These are phyloP conservation scores for Sinocyclocheilus anophthalmus DNA, from an alignment of 2,113 vertebrate species.

Conservation along the genomic window DNA sequence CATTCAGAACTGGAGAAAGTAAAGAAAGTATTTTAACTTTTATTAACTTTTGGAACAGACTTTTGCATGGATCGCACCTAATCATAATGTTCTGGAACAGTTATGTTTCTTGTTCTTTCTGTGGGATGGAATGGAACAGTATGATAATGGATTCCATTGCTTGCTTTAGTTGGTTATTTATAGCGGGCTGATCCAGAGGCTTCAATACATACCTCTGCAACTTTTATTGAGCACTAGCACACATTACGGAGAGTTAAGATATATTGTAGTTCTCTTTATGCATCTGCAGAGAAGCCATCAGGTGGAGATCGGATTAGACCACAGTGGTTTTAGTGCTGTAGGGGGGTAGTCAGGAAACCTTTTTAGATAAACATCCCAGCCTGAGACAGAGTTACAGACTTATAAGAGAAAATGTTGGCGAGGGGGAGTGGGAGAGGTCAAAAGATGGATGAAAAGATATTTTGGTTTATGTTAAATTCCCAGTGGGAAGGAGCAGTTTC, in stretches of 20 bases:
- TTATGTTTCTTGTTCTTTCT: neutral
- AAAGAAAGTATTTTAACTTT: too few relatives aligned
- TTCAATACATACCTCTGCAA: slow-evolving; percentile 40
- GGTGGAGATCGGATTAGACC: slow-evolving; percentile 14
- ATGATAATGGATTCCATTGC: slow-evolving; percentile 75
- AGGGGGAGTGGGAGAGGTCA: slow-evolving; percentile 31
- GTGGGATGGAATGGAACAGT: slow-evolving; percentile 62
- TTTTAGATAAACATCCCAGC: slow-evolving; percentile 38
- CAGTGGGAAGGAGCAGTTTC: slow-evolving; percentile 7
- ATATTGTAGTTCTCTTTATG: neutral
- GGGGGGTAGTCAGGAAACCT: neutral
- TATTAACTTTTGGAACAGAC: neutral
- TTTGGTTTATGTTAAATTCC: slow-evolving; percentile 24
- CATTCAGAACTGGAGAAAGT: too few relatives aligned
- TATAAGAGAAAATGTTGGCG: neutral
- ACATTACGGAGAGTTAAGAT: slow-evolving; percentile 12
- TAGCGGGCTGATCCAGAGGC: slow-evolving; percentile 73
- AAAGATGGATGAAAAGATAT: slow-evolving; percentile 32
- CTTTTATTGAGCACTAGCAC: slow-evolving; percentile 19
- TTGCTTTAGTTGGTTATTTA: slow-evolving; percentile 71
- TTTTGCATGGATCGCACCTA: neutral
- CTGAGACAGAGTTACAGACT: neutral
- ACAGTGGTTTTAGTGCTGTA: slow-evolving; percentile 24
- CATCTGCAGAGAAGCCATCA: neutral
- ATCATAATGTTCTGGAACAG: neutral